A percentile compares a stretch with the other conserved stretches of the same genome.
phyloP scores from a whole-genome alignment of 2,113 vertebrate species.

The Chaetodon auriga region DNA sequence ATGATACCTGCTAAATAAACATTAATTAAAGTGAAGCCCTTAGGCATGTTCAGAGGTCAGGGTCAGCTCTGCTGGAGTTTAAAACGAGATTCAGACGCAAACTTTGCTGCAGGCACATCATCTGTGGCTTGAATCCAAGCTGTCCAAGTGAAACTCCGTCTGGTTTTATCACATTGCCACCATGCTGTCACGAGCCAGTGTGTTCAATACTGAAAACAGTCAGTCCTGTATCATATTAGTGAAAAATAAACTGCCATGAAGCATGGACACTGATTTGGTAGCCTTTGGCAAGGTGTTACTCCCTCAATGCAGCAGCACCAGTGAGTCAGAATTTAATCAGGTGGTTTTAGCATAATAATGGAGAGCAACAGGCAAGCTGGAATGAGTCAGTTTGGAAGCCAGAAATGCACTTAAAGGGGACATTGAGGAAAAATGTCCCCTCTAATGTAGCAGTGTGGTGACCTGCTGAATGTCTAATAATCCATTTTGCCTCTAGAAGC shows the following conservation, averaged over 20 bases:
- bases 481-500: background rate
- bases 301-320: slow-evolving; percentile 13
- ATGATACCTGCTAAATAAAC: slow-evolving; percentile 11
- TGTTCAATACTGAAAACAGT: slow-evolving; percentile 7
- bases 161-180: background rate
- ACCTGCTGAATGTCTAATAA: background rate
- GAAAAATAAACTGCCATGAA: background rate
- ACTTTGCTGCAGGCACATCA: background rate
- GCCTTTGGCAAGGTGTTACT: slow-evolving; percentile 42
- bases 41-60: slow-evolving; percentile 11
- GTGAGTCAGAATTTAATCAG: slow-evolving; percentile 53
- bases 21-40: slow-evolving; percentile 10
- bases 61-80: slow-evolving; percentile 9
- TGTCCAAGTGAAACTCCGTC: slow-evolving; percentile 6
- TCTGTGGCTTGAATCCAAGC: slow-evolving; percentile 8
- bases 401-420: slow-evolving; percentile 27
- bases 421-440: background rate
- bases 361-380: background rate
- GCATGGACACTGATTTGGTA: background rate
- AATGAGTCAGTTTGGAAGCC: slow-evolving; percentile 2
- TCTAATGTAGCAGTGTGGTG: background rate
- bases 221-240: slow-evolving; percentile 5
- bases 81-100: background rate
- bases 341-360: slow-evolving; percentile 44
- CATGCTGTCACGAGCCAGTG: background rate